Conservation (phyloP, 2,888 invertebrate species). For the Macaria notata region DNA sequence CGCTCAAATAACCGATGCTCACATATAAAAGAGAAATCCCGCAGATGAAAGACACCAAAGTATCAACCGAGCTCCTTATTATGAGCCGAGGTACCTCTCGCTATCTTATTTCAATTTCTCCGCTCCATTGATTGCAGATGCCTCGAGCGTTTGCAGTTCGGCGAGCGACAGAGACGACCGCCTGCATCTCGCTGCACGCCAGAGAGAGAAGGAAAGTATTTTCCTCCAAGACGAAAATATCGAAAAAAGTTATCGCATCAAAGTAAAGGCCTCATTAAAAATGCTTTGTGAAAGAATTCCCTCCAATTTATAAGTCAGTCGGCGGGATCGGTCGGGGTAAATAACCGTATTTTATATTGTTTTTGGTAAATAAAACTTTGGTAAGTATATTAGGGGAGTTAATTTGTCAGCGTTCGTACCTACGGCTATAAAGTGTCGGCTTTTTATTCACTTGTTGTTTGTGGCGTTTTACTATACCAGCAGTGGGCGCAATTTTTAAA, state of each 20-base stretch:
- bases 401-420: constrained; percentile 24
- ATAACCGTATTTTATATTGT: constrained; percentile 66
- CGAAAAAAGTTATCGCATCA: constrained; percentile 79
- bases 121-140: constrained; percentile 81
- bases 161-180: constrained; percentile 48
- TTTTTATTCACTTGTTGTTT: constrained; percentile 22
- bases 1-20: constrained; percentile 47
- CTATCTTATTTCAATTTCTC: constrained; percentile 80
- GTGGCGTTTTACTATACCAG: constrained; percentile 2
- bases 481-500: neutral
- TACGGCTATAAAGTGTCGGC: constrained; percentile 12
- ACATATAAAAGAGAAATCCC: constrained; percentile 52
- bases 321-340: constrained; percentile 67
- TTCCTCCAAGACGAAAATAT: constrained; percentile 72
- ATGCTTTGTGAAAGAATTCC: constrained; percentile 75
- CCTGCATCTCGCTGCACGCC: constrained; percentile 37
- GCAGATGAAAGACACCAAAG: constrained; percentile 44
- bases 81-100: constrained; percentile 65
- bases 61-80: constrained; percentile 56
- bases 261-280: constrained; percentile 80
- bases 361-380: constrained; percentile 56
- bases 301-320: constrained; percentile 74
- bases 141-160: constrained; percentile 69
- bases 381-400: constrained; percentile 30
- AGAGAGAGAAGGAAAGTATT: constrained; percentile 57